Evolutionary conservation across 2,797 vertebrate species (phyloP), one percentile per base, ranked within the genome.

Genomic region (Hyperoplus lanceolatus): DNA sequence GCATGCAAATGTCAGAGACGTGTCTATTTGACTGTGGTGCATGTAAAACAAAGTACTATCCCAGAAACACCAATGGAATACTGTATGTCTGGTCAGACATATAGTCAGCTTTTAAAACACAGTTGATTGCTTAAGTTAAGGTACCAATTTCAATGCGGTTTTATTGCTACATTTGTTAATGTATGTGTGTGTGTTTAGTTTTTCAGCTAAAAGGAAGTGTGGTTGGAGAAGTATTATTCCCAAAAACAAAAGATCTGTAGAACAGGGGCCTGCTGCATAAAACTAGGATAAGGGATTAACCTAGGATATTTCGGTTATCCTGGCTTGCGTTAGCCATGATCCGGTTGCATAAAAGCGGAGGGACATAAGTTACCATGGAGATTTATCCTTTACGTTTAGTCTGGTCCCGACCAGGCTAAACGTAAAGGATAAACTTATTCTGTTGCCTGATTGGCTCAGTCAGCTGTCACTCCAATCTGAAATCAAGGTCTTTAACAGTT

Each of bases 1-100:
- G 38, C 59, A 54, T 54, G 72, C 77, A 59, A 10, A 4, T 66
- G 60, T 54, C 53, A 55, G 8, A 29, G 50, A 46, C 59, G 14
- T 56, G 21, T 36, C 38, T 43, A 8, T 5, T 2, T 49, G 36
- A 70, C 65, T 55, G 5, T 53, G 56, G 39, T 62, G 29, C 2
- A 13, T 81, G 65, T 18, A 68, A 38, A 78, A 21, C 21, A 21
- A 21, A 3, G 29, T 29, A 29, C 29, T 29, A 29, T 29, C 29
- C 29, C 29, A 29, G 29, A 29, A 29, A 29, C 29, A 29, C 29
- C 29, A 29, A 29, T 29, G 60, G 12, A 59, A 5, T 64, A 29
- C 50, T n/a, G 15, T 18, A n/a, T 29, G 50, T 56, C 41, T 29
- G 29, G 29, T 29, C 29, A 2, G 29, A 42, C 13, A 48, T n/a